These are phyloP conservation scores for Notolabrus celidotus DNA, from an alignment of 2,797 vertebrate species.

Conservation along the genomic window DNA sequence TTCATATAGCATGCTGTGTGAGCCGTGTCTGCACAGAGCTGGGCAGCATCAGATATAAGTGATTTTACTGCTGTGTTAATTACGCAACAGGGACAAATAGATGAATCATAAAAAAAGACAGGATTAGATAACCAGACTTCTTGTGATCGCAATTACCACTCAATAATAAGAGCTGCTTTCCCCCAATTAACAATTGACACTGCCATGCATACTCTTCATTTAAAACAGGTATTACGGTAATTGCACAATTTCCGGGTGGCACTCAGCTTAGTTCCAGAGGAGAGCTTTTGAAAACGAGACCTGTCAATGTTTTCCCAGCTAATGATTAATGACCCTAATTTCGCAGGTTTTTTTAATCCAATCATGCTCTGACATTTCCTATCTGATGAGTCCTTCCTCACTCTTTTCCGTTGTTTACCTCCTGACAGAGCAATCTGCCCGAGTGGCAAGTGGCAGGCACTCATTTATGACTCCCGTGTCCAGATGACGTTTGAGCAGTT, in stretches of 20 bases:
- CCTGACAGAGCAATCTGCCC: constrained; percentile 73
- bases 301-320: constrained; percentile 72
- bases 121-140: constrained; percentile 52
- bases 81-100: constrained; percentile 29
- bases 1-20: neutral
- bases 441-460: constrained; percentile 46
- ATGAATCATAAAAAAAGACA: constrained; percentile 30
- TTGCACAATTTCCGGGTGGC: constrained; percentile 80
- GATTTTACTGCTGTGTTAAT: constrained; percentile 12
- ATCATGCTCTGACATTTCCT: constrained; percentile 83
- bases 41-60: constrained; percentile 5
- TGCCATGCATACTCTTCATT: constrained; percentile 64
- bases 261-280: constrained; percentile 72
- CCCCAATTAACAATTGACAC: constrained; percentile 72
- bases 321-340: constrained; percentile 87
- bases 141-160: constrained; percentile 55
- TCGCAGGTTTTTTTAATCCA: constrained; percentile 75
- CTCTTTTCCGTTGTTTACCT: constrained; percentile 76
- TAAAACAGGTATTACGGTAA: constrained; percentile 78
- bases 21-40: neutral
- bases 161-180: constrained; percentile 66
- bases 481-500: constrained; percentile 69
- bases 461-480: constrained; percentile 67
- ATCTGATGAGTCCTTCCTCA: constrained; percentile 76
- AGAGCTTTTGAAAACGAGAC: constrained; percentile 70